Base-by-base conservation (phyloP, 92 coral and sea anemone genomes). In the Umimayanthus kanabou region DNA sequence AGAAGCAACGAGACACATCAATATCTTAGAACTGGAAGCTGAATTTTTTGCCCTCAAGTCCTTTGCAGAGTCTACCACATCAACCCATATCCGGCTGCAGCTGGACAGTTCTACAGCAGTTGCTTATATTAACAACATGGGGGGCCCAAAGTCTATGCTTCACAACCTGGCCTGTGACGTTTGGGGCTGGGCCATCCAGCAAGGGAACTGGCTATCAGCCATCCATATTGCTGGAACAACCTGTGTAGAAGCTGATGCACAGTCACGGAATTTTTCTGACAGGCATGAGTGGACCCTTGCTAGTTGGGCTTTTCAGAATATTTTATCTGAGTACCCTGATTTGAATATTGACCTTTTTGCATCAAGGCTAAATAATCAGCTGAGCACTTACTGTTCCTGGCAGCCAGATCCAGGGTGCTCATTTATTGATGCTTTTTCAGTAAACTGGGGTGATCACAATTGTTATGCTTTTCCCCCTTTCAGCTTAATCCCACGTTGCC, bases 391-490 rank as follows among this genome's bases (percentile, higher is more conserved):
- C 3, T 67, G 73, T 11, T 57, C 88, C 40, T 82, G 88, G 81
- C 39, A 72, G 26, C 81, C 66, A 39, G 76, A 88, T 22, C 83
- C 75, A 39, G 73, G 67, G 55, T 39, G 80, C 58, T 65, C 43
- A 37, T 47, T 37, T 85, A 65, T 80, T 20, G 92, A 91, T 93
- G 93, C 96, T n/a, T 93, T 93, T 67, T 72, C 87, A 26, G 18
- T 91, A 7, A 86, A 89, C 22, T 91, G 94, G 96, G 39, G 84
- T 15, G 29, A 45, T 11, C 78, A 74, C 65, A 81, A 70, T 39
- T 91, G 85, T 83, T 91, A 89, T 86, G 93, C 94, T 0, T 89
- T 89, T 85, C 92, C 91, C 8, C 90, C 91, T 1, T 91, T 93
- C 77, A 79, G 93, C 79, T 87, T 87, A 75, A 79, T 91, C 29